These are phyloP conservation scores for Agelaius phoeniceus DNA, from an alignment of 2,113 vertebrate species.

Conservation along the genomic window DNA sequence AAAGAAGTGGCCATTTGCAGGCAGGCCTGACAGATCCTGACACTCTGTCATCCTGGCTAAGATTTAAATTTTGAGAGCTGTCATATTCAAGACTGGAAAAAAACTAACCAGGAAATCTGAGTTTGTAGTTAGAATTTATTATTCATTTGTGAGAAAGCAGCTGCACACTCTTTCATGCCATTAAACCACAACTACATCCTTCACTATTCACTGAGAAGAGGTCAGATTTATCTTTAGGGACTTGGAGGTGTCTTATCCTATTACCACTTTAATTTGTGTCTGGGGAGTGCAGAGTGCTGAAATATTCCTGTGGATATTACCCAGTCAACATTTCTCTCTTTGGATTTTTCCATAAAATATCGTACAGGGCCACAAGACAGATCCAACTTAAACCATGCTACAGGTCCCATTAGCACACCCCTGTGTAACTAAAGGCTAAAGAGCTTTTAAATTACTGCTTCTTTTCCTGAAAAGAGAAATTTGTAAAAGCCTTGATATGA, in stretches of 20 bases:
- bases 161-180: background rate
- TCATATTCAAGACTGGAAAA: background rate
- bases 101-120: background rate
- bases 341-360: background rate
- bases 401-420: background rate
- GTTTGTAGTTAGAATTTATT: background rate
- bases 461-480: background rate
- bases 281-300: background rate
- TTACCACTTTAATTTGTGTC: background rate
- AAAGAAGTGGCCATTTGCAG: background rate
- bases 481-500: background rate
- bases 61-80: background rate
- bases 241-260: background rate
- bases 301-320: rapidly evolving
- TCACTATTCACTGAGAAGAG: background rate
- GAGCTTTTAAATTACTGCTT: background rate
- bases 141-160: background rate
- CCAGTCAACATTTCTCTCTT: background rate
- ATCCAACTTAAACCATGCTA: background rate
- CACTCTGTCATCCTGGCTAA: background rate
- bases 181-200: background rate
- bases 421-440: background rate
- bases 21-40: background rate
- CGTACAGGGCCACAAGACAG: background rate
- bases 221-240: background rate